Evolutionary conservation across 2,888 invertebrate genomes (phyloP), one percentile per base, ranked within the genome.

Genomic region (Dynastes tityus): DNA sequence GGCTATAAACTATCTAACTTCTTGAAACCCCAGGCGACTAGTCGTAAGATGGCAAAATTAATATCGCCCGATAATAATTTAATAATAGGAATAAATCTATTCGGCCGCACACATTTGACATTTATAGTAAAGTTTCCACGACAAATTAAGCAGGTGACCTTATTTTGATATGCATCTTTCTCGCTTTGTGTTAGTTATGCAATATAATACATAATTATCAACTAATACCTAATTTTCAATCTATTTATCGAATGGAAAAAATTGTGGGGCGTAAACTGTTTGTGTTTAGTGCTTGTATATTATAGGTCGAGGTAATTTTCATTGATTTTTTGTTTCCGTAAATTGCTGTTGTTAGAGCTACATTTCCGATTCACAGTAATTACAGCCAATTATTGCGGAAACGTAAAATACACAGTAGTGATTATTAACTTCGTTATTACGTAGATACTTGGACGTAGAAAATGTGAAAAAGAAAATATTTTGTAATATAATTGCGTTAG

Each of bases 361-460:
- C n/a, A 32, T 63, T 63, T 63, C 63, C 63, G 29, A 63, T 63
- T 32, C 63, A 63, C 63, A 9, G 63, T 63, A 63, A 63, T 63
- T 63, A 63, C 63, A 5, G 32, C 32, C 63, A 63, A 63, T 63
- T 63, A 63, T 27, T 29, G 63, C 27, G 63, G 63, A 63, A 63
- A 63, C 22, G 63, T 63, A 63, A 63, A 63, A 63, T 63, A 63
- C 32, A 63, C 32, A 13, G 22, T 63, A 32, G 22, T 4, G 55
- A 55, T 8, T 16, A 53, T 16, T 13, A 27, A 22, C 55, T 45
- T 45, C 45, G 11, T 9, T 45, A 45, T 45, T 8, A 11, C 45
- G 45, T 45, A 45, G 11, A 45, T 45, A 45, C 45, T 6, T 55
- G n/a, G n/a, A 55, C 2, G 4, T 22, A 6, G 16, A 22, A 16